phyloP scores from a whole-genome alignment of 2,888 invertebrate species.

The Chaetogeoica ovagalla region DNA sequence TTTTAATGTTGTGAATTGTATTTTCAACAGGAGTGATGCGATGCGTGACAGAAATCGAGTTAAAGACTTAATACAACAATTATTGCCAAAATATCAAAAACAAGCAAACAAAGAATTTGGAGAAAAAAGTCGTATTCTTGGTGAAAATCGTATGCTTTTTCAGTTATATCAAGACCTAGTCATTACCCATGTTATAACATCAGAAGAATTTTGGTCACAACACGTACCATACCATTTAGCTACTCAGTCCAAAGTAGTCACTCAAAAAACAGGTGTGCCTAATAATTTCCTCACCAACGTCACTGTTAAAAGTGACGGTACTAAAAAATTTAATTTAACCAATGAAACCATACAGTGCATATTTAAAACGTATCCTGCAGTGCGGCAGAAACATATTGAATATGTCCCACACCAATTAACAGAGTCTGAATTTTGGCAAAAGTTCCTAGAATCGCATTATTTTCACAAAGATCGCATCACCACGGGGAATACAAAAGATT shows the following conservation, averaged over 20 bases:
- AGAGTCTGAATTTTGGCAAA: constrained; percentile 98
- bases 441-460: constrained; percentile 99
- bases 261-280: constrained; percentile 84
- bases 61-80: constrained; percentile 85
- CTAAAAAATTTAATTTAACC: constrained; percentile 94
- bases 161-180: constrained; percentile 97
- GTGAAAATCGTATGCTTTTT: constrained; percentile 85
- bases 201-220: constrained; percentile 97
- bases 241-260: constrained; percentile 71
- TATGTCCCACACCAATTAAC: constrained; percentile 93
- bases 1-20: constrained; percentile 1
- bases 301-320: constrained; percentile 95
- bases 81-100: constrained; percentile 90
- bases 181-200: constrained; percentile 89
- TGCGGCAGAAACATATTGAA: constrained; percentile 93
- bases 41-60: constrained; percentile 89
- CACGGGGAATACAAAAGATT: constrained; percentile 83
- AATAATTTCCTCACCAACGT: constrained; percentile 77
- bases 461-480: constrained; percentile 92
- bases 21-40: constrained; percentile 65
- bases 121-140: constrained; percentile 82
- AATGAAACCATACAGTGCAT: constrained; percentile 96
- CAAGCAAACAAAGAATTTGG: constrained; percentile 89
- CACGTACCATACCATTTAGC: constrained; percentile 77
- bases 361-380: constrained; percentile 98